Evolutionary conservation across 2,113 vertebrate species (phyloP).

Genomic region (Sinocyclocheilus rhinocerous): DNA sequence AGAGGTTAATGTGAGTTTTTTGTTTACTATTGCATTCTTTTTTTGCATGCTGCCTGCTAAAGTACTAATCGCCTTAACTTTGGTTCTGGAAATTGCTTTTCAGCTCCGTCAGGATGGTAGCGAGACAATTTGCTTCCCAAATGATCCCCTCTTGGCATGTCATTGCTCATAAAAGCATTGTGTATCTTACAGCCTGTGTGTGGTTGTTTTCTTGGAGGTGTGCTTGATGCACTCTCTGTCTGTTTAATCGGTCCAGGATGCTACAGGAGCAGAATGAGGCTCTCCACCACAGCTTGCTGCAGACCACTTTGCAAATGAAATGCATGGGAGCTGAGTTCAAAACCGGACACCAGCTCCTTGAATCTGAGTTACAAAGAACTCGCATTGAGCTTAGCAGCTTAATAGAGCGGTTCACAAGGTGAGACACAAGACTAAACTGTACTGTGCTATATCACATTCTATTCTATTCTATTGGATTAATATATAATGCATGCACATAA

Average conservation of each 20-base stretch:
- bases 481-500: not conserved
- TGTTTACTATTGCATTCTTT: not conserved
- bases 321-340: constrained; percentile 74
- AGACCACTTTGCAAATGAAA: constrained; percentile 72
- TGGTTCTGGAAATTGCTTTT: not conserved
- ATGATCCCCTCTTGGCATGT: not conserved
- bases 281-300: constrained; percentile 68
- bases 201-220: not conserved
- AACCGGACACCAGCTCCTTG: constrained; percentile 71
- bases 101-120: not conserved
- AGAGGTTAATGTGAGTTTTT: constrained; percentile 70
- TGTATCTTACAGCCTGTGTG: not conserved
- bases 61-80: not conserved
- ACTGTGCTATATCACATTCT: not conserved
- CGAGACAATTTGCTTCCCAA: not conserved
- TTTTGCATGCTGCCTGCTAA: not conserved
- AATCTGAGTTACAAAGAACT: constrained; percentile 74
- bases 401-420: constrained; percentile 75
- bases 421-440: not conserved
- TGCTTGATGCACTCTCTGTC: not conserved
- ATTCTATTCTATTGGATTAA: not conserved
- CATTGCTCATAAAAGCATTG: not conserved
- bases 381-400: constrained; percentile 70
- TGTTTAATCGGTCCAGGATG: constrained; percentile 53
- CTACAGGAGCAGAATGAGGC: constrained; percentile 71